Evolutionary conservation across 2,113 vertebrate species (phyloP), one percentile per base, ranked within the genome.

Genomic region (Plectropomus leopardus): DNA sequence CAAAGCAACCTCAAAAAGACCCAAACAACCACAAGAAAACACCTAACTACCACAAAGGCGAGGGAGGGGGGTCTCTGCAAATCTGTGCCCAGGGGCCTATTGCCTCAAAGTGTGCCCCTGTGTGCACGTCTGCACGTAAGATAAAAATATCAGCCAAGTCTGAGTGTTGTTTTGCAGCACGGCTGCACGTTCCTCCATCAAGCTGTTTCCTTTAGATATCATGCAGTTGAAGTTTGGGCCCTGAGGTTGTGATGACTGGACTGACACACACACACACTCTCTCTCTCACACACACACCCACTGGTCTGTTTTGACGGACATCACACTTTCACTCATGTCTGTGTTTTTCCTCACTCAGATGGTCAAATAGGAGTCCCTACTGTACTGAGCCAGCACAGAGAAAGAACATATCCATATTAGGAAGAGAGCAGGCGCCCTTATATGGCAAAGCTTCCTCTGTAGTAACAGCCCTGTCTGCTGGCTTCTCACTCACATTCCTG

Each of bases 371-470:
- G 83, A 82, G 73, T 85, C 80, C 55, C 84, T 92, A 92, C 93
- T 91, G 92, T 93, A 92, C 92, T 84, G 81, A 92, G 85, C 74
- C 79, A 82, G 73, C 76, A 88, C 40, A 78, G 59, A 83, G 73
- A 88, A 55, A 86, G 88, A 94, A 94, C 76, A 86, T 91, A 74
- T 85, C 93, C 93, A 86, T 93, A 91, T 90, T 86, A 90, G 91
- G 92, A 59, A 91, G 92, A 84, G 94, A 93, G 92, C 94, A 95
- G 89, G 92, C 95, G 86, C 83, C 97, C 97, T 94, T 97, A 97
- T 96, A 98, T 88, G 96, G 97, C 89, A 82, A 95, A 68, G 87
- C 96, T 97, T 98, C 97, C 97, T 97, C 95, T 93, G 92, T 93
- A 95, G 94, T 93, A 96, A 96, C 95, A 93, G 92, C 94, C 92